A percentile compares a stretch with the other conserved stretches of the same genome.
These are phyloP conservation scores for Chiloscyllium punctatum DNA, from an alignment of 2,797 vertebrate species.

Conservation along the genomic window DNA sequence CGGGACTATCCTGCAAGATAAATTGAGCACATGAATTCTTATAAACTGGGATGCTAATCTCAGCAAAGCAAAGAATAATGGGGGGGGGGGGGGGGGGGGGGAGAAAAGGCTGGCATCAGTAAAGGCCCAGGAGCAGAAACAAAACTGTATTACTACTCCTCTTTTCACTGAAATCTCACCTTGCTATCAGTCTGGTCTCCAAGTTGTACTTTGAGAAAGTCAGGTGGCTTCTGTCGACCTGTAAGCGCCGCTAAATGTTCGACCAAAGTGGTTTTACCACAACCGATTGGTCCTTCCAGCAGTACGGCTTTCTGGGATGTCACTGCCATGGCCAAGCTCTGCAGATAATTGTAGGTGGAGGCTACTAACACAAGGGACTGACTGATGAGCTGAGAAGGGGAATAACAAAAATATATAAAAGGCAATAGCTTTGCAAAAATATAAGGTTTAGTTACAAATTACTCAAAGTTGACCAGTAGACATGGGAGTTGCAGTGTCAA, in stretches of 20 bases:
- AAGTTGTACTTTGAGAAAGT: slow-evolving; percentile 90
- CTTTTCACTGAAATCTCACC: slow-evolving; percentile 57
- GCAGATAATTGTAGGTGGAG: slow-evolving; percentile 77
- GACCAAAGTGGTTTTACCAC: slow-evolving; percentile 87
- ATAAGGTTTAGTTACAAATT: background rate
- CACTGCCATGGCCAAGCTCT: slow-evolving; percentile 82
- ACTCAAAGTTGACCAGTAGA: background rate
- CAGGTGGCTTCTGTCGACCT: slow-evolving; percentile 72
- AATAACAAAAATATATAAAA: background rate
- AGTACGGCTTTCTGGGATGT: slow-evolving; percentile 80
- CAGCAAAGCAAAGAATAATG: background rate
- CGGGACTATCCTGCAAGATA: background rate
- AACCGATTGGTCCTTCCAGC: slow-evolving; percentile 90
- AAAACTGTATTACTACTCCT: background rate
- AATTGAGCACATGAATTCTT: background rate
- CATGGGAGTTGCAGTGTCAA: background rate
- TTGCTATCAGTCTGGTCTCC: slow-evolving; percentile 98
- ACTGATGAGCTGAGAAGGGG: background rate
- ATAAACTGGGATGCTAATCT: background rate
- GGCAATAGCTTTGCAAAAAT: background rate
- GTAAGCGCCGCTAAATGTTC: slow-evolving; percentile 80
- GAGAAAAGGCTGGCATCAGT: background rate
- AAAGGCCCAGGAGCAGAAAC: slow-evolving; percentile 20
- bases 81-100: background rate
- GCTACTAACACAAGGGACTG: slow-evolving; percentile 73